A percentile compares a stretch with the other conserved stretches of the same genome.
Conservation (phyloP, 2,113 vertebrate species). For the Ornithorhynchus anatinus region DNA sequence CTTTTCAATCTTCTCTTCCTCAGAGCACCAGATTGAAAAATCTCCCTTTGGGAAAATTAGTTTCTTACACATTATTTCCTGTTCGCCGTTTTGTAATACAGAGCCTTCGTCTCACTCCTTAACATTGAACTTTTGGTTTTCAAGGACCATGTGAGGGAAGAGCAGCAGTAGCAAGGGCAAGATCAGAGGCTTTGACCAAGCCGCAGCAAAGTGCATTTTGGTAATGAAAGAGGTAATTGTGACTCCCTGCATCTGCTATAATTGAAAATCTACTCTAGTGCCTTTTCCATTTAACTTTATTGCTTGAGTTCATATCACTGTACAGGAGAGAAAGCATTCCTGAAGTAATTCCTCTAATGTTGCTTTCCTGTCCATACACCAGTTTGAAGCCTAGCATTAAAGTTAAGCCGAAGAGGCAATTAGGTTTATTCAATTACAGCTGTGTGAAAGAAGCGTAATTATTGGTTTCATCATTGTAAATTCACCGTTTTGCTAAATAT, state of each 20-base stretch:
- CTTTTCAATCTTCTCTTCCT: too few species aligned
- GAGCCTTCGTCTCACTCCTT: conserved; percentile 35
- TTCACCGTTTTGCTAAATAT: conserved; percentile 52
- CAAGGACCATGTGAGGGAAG: conserved; percentile 52
- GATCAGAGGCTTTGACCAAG: conserved; percentile 49
- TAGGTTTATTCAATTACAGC: conserved; percentile 60
- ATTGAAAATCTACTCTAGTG: conserved; percentile 70
- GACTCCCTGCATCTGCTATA: conserved; percentile 69
- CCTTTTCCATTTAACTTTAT: conserved; percentile 76
- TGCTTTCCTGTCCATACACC: conserved; percentile 49
- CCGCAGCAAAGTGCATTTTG: conserved; percentile 51
- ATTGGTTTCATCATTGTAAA: conserved; percentile 45
- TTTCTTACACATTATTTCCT: background rate
- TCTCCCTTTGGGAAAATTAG: background rate
- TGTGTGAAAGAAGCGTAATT: conserved; percentile 44
- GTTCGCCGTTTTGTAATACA: background rate
- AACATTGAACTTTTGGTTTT: conserved; percentile 62
- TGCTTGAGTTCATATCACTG: conserved; percentile 64
- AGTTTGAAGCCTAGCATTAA: conserved; percentile 62
- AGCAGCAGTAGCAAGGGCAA: conserved; percentile 43
- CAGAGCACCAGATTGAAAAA: background rate
- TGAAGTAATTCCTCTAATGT: conserved; percentile 54
- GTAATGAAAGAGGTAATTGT: conserved; percentile 72
- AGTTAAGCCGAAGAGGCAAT: conserved; percentile 56
- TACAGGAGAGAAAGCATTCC: conserved; percentile 46